Base-by-base conservation (phyloP, 1,140 invertebrate genomes). In the Bombus sylvicola region DNA sequence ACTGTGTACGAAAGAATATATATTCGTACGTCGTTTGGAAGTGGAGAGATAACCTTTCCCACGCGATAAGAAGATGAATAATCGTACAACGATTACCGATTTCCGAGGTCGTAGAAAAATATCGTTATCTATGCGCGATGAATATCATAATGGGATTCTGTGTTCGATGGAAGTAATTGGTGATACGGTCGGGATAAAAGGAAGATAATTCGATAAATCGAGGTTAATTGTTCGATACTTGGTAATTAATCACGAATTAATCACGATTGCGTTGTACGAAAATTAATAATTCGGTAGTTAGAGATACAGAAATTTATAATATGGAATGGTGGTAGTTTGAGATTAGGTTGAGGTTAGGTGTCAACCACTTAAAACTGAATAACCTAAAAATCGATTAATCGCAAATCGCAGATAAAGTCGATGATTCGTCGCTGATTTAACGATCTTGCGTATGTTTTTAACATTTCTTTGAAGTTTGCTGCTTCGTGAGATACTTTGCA, bases 11-110 rank as follows among this genome's bases (percentile, higher is more conserved):
- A 22, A 79, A 43, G 39, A 62, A n/a, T n/a, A 62, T 22, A 10
- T 62, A 13, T 66, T 31, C 6, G 15, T 34, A 31, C 77, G n/a
- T 68, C n/a, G 25, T 34, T n/a, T 5, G 6, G 31, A 68, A 79
- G n/a, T 28, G 6, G 4, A 25, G 31, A 25, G 79, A 81, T 81
- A 72, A 71, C 25, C 34, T 81, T 72, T 72, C 68, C 37, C 64
- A 69, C 68, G 68, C 79, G 47, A 81, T 80, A 66, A 28, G 13
- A 10, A 34, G 78, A 81, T 59, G 47, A 71, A 81, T 81, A 72
- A 81, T 72, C 68, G 47, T 9, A 1, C 37, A 25, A 53, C 10
- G 41, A 39, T 80, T 34, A 31, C 15, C 76, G 9, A 53, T 81
- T 37, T 28, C 22, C 34, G 25, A 81, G n/a, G 47, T 81, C 9